phyloP scores from a whole-genome alignment of 2,888 invertebrate genomes.

The Epinotia ramella region DNA sequence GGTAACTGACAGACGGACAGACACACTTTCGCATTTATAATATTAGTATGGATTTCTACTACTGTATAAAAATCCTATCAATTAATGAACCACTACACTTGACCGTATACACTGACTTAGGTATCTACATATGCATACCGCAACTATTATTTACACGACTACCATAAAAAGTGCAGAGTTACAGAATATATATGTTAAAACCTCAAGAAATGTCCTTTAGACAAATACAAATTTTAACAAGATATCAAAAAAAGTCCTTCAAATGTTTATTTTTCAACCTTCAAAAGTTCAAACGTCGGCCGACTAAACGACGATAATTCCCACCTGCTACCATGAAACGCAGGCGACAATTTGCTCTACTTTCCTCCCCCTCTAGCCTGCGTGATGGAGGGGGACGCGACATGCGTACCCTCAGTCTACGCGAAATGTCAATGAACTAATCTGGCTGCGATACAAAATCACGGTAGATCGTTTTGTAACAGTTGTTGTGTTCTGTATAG shows the following conservation, averaged over 20 bases:
- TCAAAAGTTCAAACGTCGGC: conserved; percentile 78
- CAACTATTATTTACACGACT: no score
- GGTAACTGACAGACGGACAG: no score
- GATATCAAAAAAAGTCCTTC: conserved; percentile 34
- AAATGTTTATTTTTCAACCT: conserved; percentile 72
- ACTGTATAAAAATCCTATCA: no score
- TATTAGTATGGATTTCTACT: no score
- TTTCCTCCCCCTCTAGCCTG: conserved; percentile 58
- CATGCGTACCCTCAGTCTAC: conserved; percentile 62
- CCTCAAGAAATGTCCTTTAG: background rate
- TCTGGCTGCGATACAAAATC: conserved; percentile 68
- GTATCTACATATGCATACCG: no score
- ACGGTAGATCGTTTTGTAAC: conserved; percentile 18
- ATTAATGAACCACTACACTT: no score
- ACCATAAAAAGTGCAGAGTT: background rate
- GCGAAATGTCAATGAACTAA: conserved; percentile 82
- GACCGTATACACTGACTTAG: no score
- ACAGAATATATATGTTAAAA: background rate
- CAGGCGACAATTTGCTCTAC: conserved; percentile 70
- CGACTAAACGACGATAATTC: conserved; percentile 73
- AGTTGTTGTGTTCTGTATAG: conserved; percentile 3
- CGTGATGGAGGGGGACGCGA: conserved; percentile 52
- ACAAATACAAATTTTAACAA: conserved; percentile 30
- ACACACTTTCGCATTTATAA: no score
- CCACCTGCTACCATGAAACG: conserved; percentile 79